These are phyloP conservation scores for Mycteria americana DNA, from an alignment of 2,797 vertebrate genomes.

Conservation along the genomic window DNA sequence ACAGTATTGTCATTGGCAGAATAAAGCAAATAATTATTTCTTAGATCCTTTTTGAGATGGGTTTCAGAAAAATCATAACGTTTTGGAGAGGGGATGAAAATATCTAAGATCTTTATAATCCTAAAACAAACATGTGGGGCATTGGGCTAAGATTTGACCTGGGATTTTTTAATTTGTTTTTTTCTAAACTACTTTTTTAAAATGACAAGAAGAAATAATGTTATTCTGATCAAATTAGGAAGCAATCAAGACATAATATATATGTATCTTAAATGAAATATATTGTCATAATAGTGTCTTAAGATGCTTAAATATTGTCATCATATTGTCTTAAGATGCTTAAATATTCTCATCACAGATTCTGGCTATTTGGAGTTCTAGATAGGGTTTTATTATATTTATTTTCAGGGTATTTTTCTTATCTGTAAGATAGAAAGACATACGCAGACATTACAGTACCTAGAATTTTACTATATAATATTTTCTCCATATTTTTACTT, in stretches of 20 bases:
- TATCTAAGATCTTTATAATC: background rate
- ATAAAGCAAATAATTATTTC: background rate
- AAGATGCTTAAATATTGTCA: background rate
- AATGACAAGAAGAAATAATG: background rate
- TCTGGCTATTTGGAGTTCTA: background rate
- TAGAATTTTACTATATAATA: background rate
- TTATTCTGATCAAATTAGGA: background rate
- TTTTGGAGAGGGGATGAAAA: background rate
- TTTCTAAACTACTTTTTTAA: background rate
- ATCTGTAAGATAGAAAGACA: background rate
- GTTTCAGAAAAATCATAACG: background rate
- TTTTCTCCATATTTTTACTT: background rate
- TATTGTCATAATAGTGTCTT: background rate
- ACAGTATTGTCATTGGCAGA: rapidly evolving
- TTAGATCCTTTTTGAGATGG: background rate
- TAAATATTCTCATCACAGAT: background rate
- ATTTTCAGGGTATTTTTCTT: background rate
- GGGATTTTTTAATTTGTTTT: background rate
- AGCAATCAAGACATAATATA: background rate
- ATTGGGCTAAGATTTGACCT: background rate
- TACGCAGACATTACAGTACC: background rate
- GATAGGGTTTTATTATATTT: background rate
- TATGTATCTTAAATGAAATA: background rate
- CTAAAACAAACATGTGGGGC: background rate
- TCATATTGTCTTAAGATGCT: background rate